Conservation (phyloP, 2,888 invertebrate genomes). For the Zaprionus obscuricornis region DNA sequence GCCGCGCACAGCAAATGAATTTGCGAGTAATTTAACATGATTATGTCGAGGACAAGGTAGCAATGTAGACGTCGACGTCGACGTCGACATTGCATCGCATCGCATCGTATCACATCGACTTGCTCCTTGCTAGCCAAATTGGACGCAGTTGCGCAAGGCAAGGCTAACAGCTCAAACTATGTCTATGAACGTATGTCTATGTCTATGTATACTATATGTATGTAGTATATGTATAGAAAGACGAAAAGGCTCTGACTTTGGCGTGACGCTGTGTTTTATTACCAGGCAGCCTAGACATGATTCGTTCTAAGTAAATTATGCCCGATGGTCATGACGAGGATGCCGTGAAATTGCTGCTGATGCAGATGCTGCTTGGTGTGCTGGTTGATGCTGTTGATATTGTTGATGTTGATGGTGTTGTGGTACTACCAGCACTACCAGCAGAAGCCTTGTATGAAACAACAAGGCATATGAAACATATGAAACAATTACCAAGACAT, state of each 20-base stretch:
- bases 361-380: conserved; percentile 28
- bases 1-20: conserved; percentile 79
- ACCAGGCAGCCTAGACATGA: conserved; percentile 66
- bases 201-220: too few relatives aligned
- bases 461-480: too few relatives aligned
- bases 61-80: conserved; percentile 69
- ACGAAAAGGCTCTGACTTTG: conserved; percentile 46
- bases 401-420: conserved; percentile 14
- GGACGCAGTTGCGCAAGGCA: conserved; percentile 66
- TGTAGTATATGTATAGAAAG: too few relatives aligned
- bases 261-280: conserved; percentile 78
- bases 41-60: conserved; percentile 79
- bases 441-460: too few relatives aligned
- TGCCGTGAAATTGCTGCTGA: conserved; percentile 66
- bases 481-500: conserved; percentile 78
- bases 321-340: conserved; percentile 72
- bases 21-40: conserved; percentile 82
- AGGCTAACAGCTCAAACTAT: conserved; percentile 1
- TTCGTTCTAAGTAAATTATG: conserved; percentile 80
- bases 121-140: conserved; percentile 64
- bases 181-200: too few relatives aligned
- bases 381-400: conserved; percentile 12
- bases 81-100: conserved; percentile 21
- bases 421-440: conserved; percentile 41
- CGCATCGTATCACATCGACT: too few relatives aligned